Evolutionary conservation across 2,113 vertebrate genomes (phyloP), one percentile per base, ranked within the genome.

Genomic region (Albula glossodonta): DNA sequence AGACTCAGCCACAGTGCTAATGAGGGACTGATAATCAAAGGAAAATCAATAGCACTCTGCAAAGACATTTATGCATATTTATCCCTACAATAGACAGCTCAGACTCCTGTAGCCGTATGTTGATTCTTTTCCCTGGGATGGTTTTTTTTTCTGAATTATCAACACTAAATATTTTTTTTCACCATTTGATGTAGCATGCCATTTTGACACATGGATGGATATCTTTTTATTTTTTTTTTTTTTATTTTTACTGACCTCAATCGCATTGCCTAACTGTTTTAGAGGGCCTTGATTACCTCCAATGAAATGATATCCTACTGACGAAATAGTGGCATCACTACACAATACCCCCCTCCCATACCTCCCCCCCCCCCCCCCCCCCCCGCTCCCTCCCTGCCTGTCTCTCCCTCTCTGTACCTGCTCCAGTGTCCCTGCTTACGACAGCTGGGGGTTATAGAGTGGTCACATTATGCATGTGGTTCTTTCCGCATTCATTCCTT

Each of bases 191-290:
- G 51, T 49, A 51, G 49, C 22, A n/a, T 84, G 13, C 48, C 83
- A 48, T 77, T 74, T 84, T 51, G 50, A 84, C 83, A 41, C 66
- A 56, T 41, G 31, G 31, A 12, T 12, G 6, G 53, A 56, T 12
- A 56, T 56, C 12, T 56, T 6, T 6, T 56, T 56, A 12, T 12
- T 56, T 12, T 56, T 6, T 56, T 56, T 6, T 56, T 84, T 77
- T 74, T 51, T 77, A 51, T 84, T 84, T 77, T 74, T 31, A 84
- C 51, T 74, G 83, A 74, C 83, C 83, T 84, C 63, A 84, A 84
- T 74, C 74, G 52, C 49, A 84, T 41, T 41, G 31, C 31, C 31
- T 74, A 74, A 49, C 66, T 52, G 83, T 74, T 84, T 52, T 63
- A 4, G 49, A 41, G 51, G 66, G 49, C 63, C 50, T 66, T 41